phyloP scores from a whole-genome alignment of 2,113 vertebrate species.

The Nothobranchius kuhntae region DNA sequence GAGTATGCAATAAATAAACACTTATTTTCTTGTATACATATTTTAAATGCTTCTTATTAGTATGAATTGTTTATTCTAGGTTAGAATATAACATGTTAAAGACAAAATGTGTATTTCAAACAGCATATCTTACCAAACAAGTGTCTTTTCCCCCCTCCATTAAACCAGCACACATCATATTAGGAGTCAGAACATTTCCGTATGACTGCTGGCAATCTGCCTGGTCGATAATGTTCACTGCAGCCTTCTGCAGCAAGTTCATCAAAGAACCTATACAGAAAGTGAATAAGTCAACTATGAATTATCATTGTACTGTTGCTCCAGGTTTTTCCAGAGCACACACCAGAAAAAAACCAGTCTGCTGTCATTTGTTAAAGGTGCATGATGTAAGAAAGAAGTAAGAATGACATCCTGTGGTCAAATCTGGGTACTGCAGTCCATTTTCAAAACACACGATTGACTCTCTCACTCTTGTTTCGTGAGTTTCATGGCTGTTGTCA shows the following conservation, averaged over 20 bases:
- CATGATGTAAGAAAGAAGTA: too few species aligned
- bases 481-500: too few species aligned
- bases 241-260: constrained; percentile 88
- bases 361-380: too few species aligned
- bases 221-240: constrained; percentile 85
- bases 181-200: constrained; percentile 83
- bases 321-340: too few species aligned
- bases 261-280: constrained; percentile 80
- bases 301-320: too few species aligned
- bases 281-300: background rate
- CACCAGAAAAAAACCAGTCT: too few species aligned
- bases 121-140: constrained; percentile 85
- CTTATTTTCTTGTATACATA: too few species aligned
- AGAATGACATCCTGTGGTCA: too few species aligned
- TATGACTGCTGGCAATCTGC: constrained; percentile 87
- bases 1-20: too few species aligned
- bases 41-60: background rate
- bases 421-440: too few species aligned
- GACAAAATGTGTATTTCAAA: background rate
- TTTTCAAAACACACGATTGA: too few species aligned
- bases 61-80: background rate
- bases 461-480: too few species aligned
- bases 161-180: constrained; percentile 92
- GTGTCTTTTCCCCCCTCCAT: constrained; percentile 88
- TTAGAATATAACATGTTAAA: background rate